Evolutionary conservation across 2,113 vertebrate species (phyloP).

Genomic region (Spilogale gracilis): DNA sequence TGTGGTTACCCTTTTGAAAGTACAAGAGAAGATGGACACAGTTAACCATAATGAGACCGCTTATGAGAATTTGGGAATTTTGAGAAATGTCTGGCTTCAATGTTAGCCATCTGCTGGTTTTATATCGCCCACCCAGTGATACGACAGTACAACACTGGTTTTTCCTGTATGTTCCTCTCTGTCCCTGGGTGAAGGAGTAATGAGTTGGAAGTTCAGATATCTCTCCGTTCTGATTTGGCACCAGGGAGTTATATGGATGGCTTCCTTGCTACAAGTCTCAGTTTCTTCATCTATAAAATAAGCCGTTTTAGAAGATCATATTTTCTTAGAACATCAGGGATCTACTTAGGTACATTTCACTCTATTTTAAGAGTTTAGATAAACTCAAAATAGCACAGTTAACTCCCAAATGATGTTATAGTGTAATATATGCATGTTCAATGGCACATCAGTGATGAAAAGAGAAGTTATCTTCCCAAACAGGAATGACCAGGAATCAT

Average conservation of each 20-base stretch:
- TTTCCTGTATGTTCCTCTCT: background rate
- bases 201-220: background rate
- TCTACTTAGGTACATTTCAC: background rate
- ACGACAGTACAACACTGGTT: background rate
- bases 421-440: background rate
- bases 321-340: background rate
- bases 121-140: background rate
- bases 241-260: background rate
- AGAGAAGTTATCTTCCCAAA: background rate
- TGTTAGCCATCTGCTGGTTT: conserved; percentile 36
- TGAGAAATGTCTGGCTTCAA: conserved; percentile 7
- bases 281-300: conserved; percentile 29
- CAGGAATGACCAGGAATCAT: background rate
- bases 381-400: background rate
- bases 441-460: background rate
- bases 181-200: background rate
- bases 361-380: background rate
- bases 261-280: background rate
- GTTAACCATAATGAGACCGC: background rate
- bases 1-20: background rate
- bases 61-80: conserved; percentile 32
- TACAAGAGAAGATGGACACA: background rate
- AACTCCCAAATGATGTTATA: background rate
- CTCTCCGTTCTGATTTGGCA: background rate
- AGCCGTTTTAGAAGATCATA: background rate